Evolutionary conservation across 2,113 vertebrate genomes (phyloP), one percentile per base, ranked within the genome.

Genomic region (Odocoileus virginianus): DNA sequence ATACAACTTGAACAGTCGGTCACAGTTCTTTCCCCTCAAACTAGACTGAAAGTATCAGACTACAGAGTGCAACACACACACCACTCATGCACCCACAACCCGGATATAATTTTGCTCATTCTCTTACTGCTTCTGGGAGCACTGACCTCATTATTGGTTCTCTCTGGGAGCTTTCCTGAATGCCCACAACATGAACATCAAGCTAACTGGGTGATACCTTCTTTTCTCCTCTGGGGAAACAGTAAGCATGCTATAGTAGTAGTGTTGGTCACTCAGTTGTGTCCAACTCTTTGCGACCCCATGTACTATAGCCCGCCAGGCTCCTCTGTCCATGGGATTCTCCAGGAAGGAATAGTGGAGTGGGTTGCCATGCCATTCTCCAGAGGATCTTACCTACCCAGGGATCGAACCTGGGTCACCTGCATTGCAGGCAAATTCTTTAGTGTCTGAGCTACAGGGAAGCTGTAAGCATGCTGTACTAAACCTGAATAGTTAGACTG

Each of bases 401-500:
- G 9, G n/a, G n/a, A 23, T 71, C 19, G 0, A 71, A 40, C n/a
- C 19, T 0, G 0, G n/a, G 19, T n/a, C 16, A 9, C 61, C 61
- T 67, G 61, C 33, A 19, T 9, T n/a, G 33, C 67, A 71, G 67
- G 10, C n/a, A 71, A 23, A 71, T 71, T 40, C n/a, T 71, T 71
- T 71, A 40, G 10, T 71, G 19, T 71, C 67, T 71, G 67, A 71
- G 67, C 67, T 6, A 40, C 19, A 71, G 47, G 58, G 25, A 97
- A 86, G 87, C 82, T 95, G 83, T 82, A 76, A 90, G 74, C 30
- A 9, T 33, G 45, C 16, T 81, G 11, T 89, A 88, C 83, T 97
- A 96, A 90, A 97, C 64, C 45, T 96, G 85, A 95, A 97, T 76
- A 60, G 97, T 96, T 94, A 87, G 84, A 97, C 40, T 27, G 97